Base-by-base conservation (phyloP, 2,888 invertebrate species). In the Polyploca ridens region DNA sequence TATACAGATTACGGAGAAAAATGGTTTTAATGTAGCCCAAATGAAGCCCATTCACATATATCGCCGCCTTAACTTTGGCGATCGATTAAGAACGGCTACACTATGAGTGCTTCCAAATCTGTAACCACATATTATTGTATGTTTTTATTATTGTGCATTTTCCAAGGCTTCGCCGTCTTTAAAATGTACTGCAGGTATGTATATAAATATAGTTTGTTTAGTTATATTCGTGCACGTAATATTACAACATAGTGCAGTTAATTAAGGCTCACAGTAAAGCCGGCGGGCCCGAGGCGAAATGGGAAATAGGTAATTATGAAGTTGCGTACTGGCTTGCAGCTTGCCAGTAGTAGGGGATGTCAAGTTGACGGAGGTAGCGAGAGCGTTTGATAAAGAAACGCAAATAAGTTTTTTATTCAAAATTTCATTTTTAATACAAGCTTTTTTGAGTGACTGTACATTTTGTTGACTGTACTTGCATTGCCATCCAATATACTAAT, bases 281-380 rank as follows among this genome's bases (percentile, higher is more conserved):
- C 81, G 74, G 81, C 83, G 78, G 74, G 87, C 92, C 84, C 74
- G 78, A 76, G 87, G 92, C 89, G 83, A 89, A 90, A 90, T 89
- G 90, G 93, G 91, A 92, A 92, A 91, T 91, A 88, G 91, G 90
- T 92, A 91, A 92, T 92, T 92, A 92, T 90, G 90, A 91, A 92
- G 86, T 91, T 90, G 90, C 88, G 90, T 91, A 86, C 84, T 84
- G 84, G 85, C 83, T 88, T 86, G 86, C 86, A 88, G 79, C 81
- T 83, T 81, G 82, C 81, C 77, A 77, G 78, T 75, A 70, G 70
- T 70, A 66, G 63, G 66, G 67, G 67, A 60, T 66, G 69, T 66
- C 64, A 73, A 72, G 75, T 59, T 49, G 75, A 7, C 61, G 61
- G 75, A 66, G 60, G 44, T 5, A 71, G 84, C 80, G 81, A 63